Base-by-base conservation (phyloP, 1,140 invertebrate genomes). In the Leptinotarsa defecta region DNA sequence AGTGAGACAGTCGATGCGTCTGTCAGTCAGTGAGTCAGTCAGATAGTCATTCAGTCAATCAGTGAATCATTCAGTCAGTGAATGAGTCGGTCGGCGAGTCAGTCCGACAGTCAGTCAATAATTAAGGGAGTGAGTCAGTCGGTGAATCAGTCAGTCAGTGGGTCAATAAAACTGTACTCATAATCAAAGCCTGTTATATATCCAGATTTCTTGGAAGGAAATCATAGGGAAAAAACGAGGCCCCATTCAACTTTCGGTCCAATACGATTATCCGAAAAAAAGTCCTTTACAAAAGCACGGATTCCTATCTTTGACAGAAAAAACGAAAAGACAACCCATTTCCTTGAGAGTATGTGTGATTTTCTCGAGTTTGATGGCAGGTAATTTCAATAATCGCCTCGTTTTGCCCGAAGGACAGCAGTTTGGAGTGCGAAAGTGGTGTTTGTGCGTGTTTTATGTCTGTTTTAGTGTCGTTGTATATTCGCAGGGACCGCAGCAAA, bases 371-470 rank as follows among this genome's bases (percentile, higher is more conserved):
- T 74, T 68, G 73, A 74, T 69, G 43, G 73, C 67, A 17, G 24
- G 67, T 74, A 74, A 74, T 74, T 74, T 74, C 73, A 74, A 74
- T 74, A 74, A 74, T 74, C 73, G 73, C 63, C 65, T 43, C 73
- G 64, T 68, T 74, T 68, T 20, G 27, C n/a, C 73, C 65, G 27
- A 15, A 34, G 73, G 73, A 74, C 73, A 52, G 73, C 67, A 20
- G 24, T 74, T 74, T 20, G 34, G n/a, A 34, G 34, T 34, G 24
- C 19, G 49, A 62, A 74, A 74, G 49, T 69, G 72, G 52, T 73
- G 72, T 73, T 73, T 73, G 22, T 20, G 48, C 65, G 43, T 74
- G 73, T 74, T 74, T 74, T 74, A 74, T 69, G 73, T 68, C 65
- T 15, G 48, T 67, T 65, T 74, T 74, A 74, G 52, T 64, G 49